These are phyloP conservation scores for Onychorhynchus coronatus DNA, from an alignment of 2,113 vertebrate species.

Conservation along the genomic window DNA sequence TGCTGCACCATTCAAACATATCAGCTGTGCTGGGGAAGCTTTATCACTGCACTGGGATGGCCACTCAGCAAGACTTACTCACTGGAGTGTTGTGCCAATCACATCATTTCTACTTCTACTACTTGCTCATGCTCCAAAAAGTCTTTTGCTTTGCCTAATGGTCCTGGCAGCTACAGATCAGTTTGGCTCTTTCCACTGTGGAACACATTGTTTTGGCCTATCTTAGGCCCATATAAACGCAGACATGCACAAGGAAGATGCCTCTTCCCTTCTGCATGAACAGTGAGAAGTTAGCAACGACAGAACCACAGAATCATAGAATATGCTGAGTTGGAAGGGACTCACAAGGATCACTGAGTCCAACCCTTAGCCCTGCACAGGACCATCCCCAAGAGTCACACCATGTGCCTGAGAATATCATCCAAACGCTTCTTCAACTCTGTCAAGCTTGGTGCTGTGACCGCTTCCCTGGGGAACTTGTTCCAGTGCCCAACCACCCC, in stretches of 20 bases:
- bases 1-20: neutral
- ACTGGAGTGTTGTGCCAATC: neutral
- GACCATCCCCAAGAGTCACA: neutral
- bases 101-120: neutral
- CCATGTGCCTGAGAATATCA: neutral
- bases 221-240: neutral
- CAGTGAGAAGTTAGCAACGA: neutral
- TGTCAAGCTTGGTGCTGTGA: neutral
- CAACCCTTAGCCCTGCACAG: neutral
- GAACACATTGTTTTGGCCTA: neutral
- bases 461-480: neutral
- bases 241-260: neutral
- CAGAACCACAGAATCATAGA: neutral
- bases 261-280: neutral
- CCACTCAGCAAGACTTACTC: neutral
- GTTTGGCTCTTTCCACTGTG: neutral
- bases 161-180: neutral
- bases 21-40: neutral
- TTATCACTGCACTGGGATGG: neutral
- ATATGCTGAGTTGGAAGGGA: neutral
- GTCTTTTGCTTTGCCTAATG: neutral
- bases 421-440: neutral
- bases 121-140: neutral
- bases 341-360: neutral
- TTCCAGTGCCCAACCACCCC: neutral